Evolutionary conservation across 2,888 invertebrate genomes (phyloP).

Genomic region (Diarsia brunnea): DNA sequence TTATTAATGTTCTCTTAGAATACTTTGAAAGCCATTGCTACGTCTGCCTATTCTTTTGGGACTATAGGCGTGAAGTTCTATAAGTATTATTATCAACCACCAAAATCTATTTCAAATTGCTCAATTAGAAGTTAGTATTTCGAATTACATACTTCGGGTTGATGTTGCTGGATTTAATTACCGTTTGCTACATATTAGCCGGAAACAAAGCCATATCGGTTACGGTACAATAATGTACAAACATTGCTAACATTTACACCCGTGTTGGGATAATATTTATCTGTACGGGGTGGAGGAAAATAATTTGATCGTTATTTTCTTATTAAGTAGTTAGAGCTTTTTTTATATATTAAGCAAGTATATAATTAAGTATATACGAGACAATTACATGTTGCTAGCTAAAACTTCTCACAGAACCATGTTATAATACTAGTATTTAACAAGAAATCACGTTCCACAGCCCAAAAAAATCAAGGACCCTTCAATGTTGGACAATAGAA

Average conservation of each 20-base stretch:
- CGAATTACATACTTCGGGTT: constrained; percentile 26
- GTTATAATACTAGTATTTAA: too few relatives aligned
- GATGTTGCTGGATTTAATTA: constrained; percentile 38
- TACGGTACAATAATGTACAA: constrained; percentile 28
- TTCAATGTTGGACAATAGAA: background rate
- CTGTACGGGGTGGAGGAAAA: background rate
- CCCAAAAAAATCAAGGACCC: too few relatives aligned
- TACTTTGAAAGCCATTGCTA: too few relatives aligned
- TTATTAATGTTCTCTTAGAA: too few relatives aligned
- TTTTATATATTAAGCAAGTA: too few relatives aligned
- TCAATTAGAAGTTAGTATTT: background rate
- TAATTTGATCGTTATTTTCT: background rate
- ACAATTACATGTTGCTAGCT: too few relatives aligned
- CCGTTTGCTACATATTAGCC: constrained; percentile 17
- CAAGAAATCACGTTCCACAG: too few relatives aligned
- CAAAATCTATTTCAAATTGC: background rate
- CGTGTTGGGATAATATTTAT: background rate
- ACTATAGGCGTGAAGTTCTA: background rate
- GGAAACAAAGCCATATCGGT: constrained; percentile 44
- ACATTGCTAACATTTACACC: constrained; percentile 30
- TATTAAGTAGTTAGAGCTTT: too few relatives aligned
- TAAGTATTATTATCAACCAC: too few relatives aligned
- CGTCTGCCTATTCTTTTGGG: too few relatives aligned
- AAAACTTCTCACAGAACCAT: too few relatives aligned
- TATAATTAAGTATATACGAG: background rate